Percentiles rank a stretch among this genome's conserved stretches.
phyloP scores from a whole-genome alignment of 2,113 vertebrate genomes.

The Epinephelus lanceolatus region DNA sequence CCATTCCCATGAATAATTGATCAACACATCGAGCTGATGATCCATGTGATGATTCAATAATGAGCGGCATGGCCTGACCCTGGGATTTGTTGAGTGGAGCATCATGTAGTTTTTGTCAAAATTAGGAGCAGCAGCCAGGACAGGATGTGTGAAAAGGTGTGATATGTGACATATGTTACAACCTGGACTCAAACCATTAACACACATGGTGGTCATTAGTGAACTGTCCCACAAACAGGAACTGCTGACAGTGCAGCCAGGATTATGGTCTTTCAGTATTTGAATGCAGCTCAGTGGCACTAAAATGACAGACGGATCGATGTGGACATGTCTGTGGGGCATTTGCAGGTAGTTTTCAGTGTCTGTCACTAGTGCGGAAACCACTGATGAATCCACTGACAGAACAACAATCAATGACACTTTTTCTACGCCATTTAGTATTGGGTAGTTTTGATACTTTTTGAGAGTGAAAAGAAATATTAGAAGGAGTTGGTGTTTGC shows the following conservation, averaged over 20 bases:
- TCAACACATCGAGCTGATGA: conserved; percentile 8
- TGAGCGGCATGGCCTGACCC: conserved; percentile 13
- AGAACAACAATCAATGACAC: neutral
- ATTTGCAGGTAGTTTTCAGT: neutral
- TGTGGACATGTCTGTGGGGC: neutral
- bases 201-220: conserved; percentile 39
- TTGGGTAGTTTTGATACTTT: neutral
- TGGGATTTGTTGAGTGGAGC: conserved; percentile 12
- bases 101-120: neutral
- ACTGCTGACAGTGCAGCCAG: conserved; percentile 31
- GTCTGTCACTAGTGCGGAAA: neutral
- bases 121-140: neutral
- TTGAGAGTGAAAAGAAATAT: neutral
- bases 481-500: neutral
- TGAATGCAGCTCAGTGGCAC: neutral
- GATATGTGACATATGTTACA: conserved; percentile 45
- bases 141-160: conserved; percentile 15
- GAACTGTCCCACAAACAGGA: conserved; percentile 37
- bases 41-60: conserved; percentile 48
- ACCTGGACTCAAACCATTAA: conserved; percentile 16
- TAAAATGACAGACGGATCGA: neutral
- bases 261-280: neutral
- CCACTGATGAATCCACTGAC: neutral
- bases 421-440: neutral
- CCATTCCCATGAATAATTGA: conserved; percentile 46